These are phyloP conservation scores for Drosophila biarmipes DNA, from an alignment of 1,140 invertebrate genomes.

Conservation along the genomic window DNA sequence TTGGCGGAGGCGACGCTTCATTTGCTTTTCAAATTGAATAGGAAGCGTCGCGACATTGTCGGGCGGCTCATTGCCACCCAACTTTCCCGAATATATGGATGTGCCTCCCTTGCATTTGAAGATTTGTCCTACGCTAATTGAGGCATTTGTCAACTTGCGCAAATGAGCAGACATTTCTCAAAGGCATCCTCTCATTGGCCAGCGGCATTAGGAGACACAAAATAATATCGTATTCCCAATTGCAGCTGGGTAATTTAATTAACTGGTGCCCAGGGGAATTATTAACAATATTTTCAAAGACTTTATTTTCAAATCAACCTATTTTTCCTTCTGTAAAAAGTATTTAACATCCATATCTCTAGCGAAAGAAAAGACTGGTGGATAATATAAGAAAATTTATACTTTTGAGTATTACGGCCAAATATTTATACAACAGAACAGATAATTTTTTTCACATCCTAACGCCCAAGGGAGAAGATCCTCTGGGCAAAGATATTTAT, in stretches of 20 bases:
- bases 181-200: constrained; percentile 20
- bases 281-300: background rate
- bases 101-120: constrained; percentile 2
- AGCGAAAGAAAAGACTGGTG: background rate
- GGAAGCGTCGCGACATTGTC: constrained; percentile 59
- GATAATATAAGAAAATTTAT: background rate
- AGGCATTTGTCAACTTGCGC: constrained; percentile 71
- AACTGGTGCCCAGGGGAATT: background rate
- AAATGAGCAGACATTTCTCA: constrained; percentile 67
- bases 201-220: constrained; percentile 7
- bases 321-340: too few species aligned
- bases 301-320: too few species aligned
- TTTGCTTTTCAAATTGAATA: constrained; percentile 77
- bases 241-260: constrained; percentile 21
- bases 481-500: background rate
- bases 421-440: background rate
- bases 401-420: background rate
- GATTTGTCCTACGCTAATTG: constrained; percentile 62
- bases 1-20: constrained; percentile 66
- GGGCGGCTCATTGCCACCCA: constrained; percentile 16
- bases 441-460: background rate
- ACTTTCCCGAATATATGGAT: background rate
- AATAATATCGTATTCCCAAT: constrained; percentile 9
- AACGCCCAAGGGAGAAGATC: background rate
- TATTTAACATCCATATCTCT: too few species aligned